Base-by-base conservation (phyloP, 2,888 invertebrate species). In the Polymixis lichenea region DNA sequence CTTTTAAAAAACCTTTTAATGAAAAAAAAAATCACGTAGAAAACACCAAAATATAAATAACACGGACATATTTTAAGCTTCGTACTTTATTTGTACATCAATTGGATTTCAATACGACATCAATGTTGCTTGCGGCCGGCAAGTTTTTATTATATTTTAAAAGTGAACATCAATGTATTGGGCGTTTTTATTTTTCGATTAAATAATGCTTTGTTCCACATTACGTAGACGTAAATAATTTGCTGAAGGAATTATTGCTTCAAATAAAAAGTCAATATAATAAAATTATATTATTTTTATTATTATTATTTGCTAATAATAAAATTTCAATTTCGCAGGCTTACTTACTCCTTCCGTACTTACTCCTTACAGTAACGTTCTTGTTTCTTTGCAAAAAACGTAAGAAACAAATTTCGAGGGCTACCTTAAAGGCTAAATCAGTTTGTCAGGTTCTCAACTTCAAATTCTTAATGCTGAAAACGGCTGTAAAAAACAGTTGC, bases 101-200 rank as follows among this genome's bases (percentile, higher is more conserved):
- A 83, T 83, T 65, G 51, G 53, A 67, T 71, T 82, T 80, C 72
- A 83, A 83, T 83, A 71, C 49, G 62, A 70, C 70, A 76, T 71
- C 72, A 71, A 76, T 72, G 73, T 73, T 83, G 80, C 74, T 74
- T 73, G 80, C 73, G 67, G 70, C 2, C 25, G 56, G 28, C 22
- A 53, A 58, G 73, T 58, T 80, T 76, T 82, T 71, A 61, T 71
- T 66, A 58, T 73, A 32, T 56, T 72, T 75, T 66, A 60, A 72
- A 71, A 68, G 46, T 64, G 58, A 65, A 53, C 56, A 51, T 60
- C 2, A 46, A 49, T 65, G 55, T 15, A 43, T 53, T 32, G 15
- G 17, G 15, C 0, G 6, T 56, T 77, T 75, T 53, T 55, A 51
- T 51, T 51, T 51, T 51, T 9, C 56, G 22, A 62, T 69, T 17